Base-by-base conservation (phyloP, 2,113 vertebrate species). In the Ondatra zibethicus region DNA sequence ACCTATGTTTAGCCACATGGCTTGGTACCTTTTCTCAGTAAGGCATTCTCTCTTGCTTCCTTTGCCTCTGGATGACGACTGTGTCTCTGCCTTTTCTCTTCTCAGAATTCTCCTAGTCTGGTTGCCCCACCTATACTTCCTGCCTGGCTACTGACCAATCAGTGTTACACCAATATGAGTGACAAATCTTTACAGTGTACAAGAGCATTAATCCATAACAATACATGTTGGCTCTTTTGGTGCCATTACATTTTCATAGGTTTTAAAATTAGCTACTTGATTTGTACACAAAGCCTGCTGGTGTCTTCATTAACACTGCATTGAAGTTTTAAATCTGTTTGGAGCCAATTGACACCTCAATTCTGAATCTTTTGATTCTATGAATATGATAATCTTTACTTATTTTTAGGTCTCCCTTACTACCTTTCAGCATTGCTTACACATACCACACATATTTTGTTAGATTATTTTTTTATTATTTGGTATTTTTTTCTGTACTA, bases 391-490 rank as follows among this genome's bases (percentile, higher is more conserved):
- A 3, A 58, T 89, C 31, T 47, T 85, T 66, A 1, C 12, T 17
- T 95, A 65, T 78, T 91, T 88, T 58, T 93, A 77, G 81, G 52
- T 31, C 16, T 36, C 68, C 33, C 87, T 93, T 91, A 85, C 52
- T 91, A 10, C 55, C 39, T 91, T 95, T 88, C 42, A 89, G 33
- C 25, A n/a, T 78, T 55, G 31, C 63, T 95, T 95, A 72, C 52
- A 47, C 4, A 11, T 65, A n/a, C 31, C 19, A 55, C 84, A 93
- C 19, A 52, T 90, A 52, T 65, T 89, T 90, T 92, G 45, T 93
- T 94, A 75, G 73, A 88, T 52, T 87, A 14, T 47, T 77, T 25
- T 93, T 7, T 96, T 89, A 42, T n/a, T 93, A 47, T 65, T 95
- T 92, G 27, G 36, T 75, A 70, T 72, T 90, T 95, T 95, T 58